Evolutionary conservation across 1,140 invertebrate species (phyloP).

Genomic region (Lepidurus arcticus): DNA sequence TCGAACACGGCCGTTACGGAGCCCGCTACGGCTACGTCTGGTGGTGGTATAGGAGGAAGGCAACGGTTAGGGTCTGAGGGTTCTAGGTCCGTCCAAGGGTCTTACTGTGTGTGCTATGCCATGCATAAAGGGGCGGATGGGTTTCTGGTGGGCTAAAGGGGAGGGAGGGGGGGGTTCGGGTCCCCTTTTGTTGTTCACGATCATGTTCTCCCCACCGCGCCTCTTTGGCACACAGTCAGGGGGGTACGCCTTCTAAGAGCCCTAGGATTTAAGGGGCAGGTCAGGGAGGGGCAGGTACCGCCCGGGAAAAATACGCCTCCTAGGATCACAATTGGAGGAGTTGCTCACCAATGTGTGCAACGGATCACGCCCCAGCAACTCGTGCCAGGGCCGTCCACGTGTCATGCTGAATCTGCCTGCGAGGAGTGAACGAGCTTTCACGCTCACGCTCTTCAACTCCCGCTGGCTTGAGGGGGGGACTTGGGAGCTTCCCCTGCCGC

Average conservation of each 20-base stretch:
- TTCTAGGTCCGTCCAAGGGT: background rate
- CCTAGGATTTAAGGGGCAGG: slow-evolving; percentile 20
- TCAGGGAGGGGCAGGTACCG: slow-evolving; percentile 16
- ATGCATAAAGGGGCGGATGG: slow-evolving; percentile 17
- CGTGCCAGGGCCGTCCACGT: slow-evolving; percentile 12
- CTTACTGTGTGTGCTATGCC: background rate
- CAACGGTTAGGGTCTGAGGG: background rate
- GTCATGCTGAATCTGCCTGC: background rate
- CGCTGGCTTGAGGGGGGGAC: background rate
- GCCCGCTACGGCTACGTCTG: slow-evolving; percentile 16
- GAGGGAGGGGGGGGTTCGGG: background rate
- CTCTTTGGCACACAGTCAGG: background rate
- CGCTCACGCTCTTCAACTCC: slow-evolving; percentile 16
- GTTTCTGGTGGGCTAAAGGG: background rate
- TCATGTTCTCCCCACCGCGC: background rate
- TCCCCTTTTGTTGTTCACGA: background rate
- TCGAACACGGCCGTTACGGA: slow-evolving; percentile 7
- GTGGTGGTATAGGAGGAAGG: slow-evolving; percentile 2
- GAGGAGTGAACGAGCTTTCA: slow-evolving; percentile 7
- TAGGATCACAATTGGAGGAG: slow-evolving; percentile 19
- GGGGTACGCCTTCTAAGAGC: slow-evolving; percentile 4
- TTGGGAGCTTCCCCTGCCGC: background rate
- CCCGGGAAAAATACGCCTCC: slow-evolving; percentile 20
- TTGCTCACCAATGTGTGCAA: slow-evolving; percentile 19
- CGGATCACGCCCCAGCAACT: slow-evolving; percentile 12